Conservation (phyloP, 2,888 invertebrate genomes). For the Adelphocoris suturalis region DNA sequence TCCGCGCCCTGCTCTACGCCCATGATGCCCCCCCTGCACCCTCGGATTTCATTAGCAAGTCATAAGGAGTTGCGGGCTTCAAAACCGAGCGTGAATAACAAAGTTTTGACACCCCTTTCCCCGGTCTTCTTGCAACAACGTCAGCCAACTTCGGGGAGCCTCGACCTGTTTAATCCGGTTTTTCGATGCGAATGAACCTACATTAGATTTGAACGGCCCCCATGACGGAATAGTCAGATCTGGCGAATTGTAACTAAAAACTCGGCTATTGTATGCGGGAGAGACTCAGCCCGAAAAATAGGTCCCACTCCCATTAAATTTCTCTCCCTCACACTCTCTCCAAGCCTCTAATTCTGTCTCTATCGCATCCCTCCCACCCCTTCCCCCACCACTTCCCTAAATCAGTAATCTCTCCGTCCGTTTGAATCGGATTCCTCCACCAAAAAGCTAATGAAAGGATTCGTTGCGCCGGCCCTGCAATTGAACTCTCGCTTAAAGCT, state of each 20-base stretch:
- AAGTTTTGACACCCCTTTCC: conserved; percentile 28
- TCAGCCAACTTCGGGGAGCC: neutral
- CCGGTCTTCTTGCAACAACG: conserved; percentile 1
- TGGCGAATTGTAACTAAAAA: neutral
- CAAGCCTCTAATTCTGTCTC: too few species aligned
- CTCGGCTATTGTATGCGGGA: neutral
- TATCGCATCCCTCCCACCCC: too few species aligned
- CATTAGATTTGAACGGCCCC: neutral
- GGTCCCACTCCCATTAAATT: neutral
- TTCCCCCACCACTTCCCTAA: neutral
- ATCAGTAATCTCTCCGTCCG: neutral
- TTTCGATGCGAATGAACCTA: conserved; percentile 30
- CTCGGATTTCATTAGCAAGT: conserved; percentile 65
- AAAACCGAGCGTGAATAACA: conserved; percentile 34
- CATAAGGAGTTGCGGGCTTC: conserved; percentile 55
- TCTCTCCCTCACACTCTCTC: too few species aligned
- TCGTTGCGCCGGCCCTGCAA: neutral
- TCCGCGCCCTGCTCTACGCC: conserved; percentile 27
- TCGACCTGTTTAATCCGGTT: conserved; percentile 52
- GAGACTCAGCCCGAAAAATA: neutral
- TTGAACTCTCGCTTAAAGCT: neutral
- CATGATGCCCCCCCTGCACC: conserved; percentile 17
- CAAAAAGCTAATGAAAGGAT: neutral
- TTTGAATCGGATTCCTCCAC: neutral
- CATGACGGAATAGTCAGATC: neutral